A percentile compares a stretch with the other conserved stretches of the same genome.
These are phyloP conservation scores for Corythornis madagascariensis DNA, from an alignment of 2,113 vertebrate genomes.

Conservation along the genomic window DNA sequence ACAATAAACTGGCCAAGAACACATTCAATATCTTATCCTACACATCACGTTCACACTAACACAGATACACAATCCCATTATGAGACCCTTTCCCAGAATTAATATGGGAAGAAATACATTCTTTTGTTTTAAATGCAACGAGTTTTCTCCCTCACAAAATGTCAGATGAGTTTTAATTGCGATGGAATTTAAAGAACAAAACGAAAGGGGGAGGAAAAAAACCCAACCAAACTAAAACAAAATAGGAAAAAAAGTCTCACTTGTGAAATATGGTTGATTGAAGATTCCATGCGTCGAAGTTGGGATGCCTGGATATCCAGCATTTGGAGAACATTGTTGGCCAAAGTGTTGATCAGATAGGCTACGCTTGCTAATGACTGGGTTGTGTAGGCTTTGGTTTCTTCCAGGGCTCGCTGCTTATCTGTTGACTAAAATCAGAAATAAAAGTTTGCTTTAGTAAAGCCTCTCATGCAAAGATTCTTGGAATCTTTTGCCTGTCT, in stretches of 20 bases:
- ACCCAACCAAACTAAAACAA: no score
- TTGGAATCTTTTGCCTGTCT: neutral
- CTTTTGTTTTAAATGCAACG: neutral
- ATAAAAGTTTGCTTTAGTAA: neutral
- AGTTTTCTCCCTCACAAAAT: neutral
- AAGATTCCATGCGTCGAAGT: conserved; percentile 97
- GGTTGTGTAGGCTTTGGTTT: conserved; percentile 99
- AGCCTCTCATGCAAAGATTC: neutral
- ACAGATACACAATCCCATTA: neutral
- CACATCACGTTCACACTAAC: neutral
- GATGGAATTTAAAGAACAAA: neutral
- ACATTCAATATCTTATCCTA: neutral
- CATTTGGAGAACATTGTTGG: conserved; percentile 99
- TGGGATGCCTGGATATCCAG: conserved; percentile 98
- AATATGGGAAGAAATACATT: neutral
- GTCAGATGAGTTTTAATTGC: neutral
- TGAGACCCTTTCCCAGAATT: neutral
- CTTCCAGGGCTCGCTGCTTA: conserved; percentile 96
- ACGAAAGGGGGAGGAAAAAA: neutral
- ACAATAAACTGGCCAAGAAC: neutral
- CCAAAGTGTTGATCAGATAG: conserved; percentile 98
- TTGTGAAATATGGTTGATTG: conserved; percentile 99
- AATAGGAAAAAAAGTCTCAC: conserved; percentile 66
- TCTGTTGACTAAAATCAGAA: conserved; percentile 85
- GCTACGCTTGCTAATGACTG: conserved; percentile 98